Evolutionary conservation across 2,888 invertebrate species (phyloP), one percentile per base, ranked within the genome.

Genomic region (Belgica antarctica): DNA sequence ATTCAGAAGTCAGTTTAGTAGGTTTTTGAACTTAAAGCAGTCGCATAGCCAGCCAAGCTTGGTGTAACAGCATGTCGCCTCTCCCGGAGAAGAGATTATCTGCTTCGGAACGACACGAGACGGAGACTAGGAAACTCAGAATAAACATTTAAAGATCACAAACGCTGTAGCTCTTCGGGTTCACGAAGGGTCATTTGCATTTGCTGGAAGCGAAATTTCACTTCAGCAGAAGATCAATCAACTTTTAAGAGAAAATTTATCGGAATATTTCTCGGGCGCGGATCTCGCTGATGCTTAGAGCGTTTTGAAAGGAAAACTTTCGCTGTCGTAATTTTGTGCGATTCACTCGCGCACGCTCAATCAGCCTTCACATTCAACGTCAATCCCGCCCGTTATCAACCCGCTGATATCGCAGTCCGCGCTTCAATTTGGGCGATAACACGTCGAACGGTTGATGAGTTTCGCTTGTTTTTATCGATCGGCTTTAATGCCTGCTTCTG

Each of bases 191-290:
- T 66, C 65, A 66, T 66, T 52, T 66, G 65, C 47, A 66, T 66
- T 41, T 47, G 65, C 65, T 66, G 46, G 65, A 66, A 66, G 65
- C 65, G 8, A 66, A 66, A 66, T 66, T 66, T 66, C 65, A 66
- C 65, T 66, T 66, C 47, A 63, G 36, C 63, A 36, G 34, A 36
- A 63, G 24, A 24, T 63, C 41, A 63, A 63, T 63, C 63, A 63
- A 63, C 24, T 63, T 63, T 36, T n/a, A n/a, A n/a, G n/a, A 52
- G 52, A 52, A 17, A 52, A 52, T 52, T 52, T 52, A 22, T 52
- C 22, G 19, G n/a, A n/a, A n/a, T n/a, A n/a, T n/a, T n/a, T n/a
- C n/a, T n/a, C n/a, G n/a, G n/a, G n/a, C n/a, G 12, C 10, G 52
- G 22, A 52, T 52, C 52, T 22, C 22, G 52, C 52, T 52, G 17